Evolutionary conservation across 2,888 invertebrate genomes (phyloP), one percentile per base, ranked within the genome.

Genomic region (Eupsilia transversa): DNA sequence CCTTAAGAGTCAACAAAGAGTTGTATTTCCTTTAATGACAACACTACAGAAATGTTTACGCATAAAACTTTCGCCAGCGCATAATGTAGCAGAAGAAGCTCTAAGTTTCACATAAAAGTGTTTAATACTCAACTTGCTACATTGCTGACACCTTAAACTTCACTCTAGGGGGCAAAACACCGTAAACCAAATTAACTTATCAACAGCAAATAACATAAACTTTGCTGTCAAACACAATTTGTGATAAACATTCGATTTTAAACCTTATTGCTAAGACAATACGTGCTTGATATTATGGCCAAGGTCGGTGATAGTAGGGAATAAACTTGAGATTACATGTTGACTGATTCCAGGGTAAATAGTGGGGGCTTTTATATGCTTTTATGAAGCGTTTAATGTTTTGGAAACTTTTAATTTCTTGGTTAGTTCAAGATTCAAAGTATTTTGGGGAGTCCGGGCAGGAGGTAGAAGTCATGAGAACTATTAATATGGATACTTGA

Each of bases 131-230:
- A 33, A 70, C 27, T 74, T 57, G 41, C 52, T 61, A 23, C 20
- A 41, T 67, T 70, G 46, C 46, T 68, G 65, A 67, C 74, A 70
- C 59, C 43, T 68, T 30, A 56, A 72, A 79, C 69, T 74, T 64
- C 61, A 67, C 56, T 60, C 63, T 77, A 84, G 84, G 74, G 82
- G 80, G 84, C 87, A 84, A 87, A 85, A 86, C 86, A 87, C 88
- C 79, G 85, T 86, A 87, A 89, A 89, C 86, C 71, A 89, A 91
- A 92, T 91, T 88, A 91, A 90, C 89, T 92, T 93, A 93, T 94
- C 93, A 90, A 87, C 83, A 74, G 81, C 84, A 91, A 92, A 91
- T 88, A 91, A 83, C 79, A 81, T 80, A 80, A 87, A 88, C 78
- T 85, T 76, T 78, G 79, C 64, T 77, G 66, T 74, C 78, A 68